These are phyloP conservation scores for Nibea albiflora DNA, from an alignment of 2,113 vertebrate species.

Conservation along the genomic window DNA sequence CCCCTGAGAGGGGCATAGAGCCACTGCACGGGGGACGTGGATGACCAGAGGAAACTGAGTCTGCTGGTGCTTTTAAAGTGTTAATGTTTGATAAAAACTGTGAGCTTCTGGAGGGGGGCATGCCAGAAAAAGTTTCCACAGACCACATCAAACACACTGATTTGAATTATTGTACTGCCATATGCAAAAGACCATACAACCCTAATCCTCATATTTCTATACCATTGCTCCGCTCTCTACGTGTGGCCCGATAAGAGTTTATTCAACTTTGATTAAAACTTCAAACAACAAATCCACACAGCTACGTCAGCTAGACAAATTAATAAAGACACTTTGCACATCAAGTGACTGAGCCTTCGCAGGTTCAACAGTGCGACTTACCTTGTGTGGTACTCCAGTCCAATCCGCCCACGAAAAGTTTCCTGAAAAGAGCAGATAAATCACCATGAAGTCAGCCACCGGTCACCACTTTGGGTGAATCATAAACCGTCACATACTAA, in stretches of 20 bases:
- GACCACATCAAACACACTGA: not conserved
- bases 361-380: constrained; percentile 75
- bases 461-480: not conserved
- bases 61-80: too few species aligned
- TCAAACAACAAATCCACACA: not conserved
- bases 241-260: not conserved
- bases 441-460: not conserved
- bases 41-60: too few species aligned
- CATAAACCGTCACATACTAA: too few species aligned
- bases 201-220: not conserved
- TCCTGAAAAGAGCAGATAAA: constrained; percentile 86
- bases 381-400: constrained; percentile 99
- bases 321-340: not conserved
- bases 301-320: not conserved
- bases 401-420: constrained; percentile 98
- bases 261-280: not conserved
- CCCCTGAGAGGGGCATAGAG: too few species aligned
- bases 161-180: too few species aligned
- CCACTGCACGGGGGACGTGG: too few species aligned
- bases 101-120: too few species aligned
- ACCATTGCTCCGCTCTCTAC: not conserved
- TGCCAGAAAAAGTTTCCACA: not conserved
- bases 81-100: too few species aligned
- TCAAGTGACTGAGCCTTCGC: not conserved
- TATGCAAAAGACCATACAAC: not conserved